phyloP scores from a whole-genome alignment of 2,797 vertebrate genomes.

The Leptoclinus maculatus region DNA sequence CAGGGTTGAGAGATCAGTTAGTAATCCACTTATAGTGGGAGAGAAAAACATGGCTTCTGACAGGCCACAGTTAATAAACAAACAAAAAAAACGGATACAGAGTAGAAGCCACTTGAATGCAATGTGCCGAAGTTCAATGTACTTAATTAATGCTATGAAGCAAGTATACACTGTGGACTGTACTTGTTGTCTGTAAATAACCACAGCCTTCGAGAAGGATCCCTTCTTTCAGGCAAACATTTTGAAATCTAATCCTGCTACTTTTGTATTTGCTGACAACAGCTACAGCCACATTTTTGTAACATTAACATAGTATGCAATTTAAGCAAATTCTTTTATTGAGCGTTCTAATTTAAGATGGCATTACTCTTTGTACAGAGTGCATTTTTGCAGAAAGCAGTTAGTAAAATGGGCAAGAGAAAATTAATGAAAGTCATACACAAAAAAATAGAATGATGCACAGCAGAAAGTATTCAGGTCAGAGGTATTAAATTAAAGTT shows the following conservation, averaged over 20 bases:
- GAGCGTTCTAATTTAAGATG: constrained; percentile 45
- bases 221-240: neutral
- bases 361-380: constrained; percentile 36
- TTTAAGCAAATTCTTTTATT: constrained; percentile 30
- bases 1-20: constrained; percentile 83
- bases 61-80: constrained; percentile 39
- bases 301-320: constrained; percentile 25
- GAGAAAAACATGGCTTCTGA: constrained; percentile 69
- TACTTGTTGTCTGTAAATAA: constrained; percentile 17
- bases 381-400: constrained; percentile 44
- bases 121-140: constrained; percentile 44
- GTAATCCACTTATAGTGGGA: constrained; percentile 74
- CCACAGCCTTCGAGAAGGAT: constrained; percentile 1
- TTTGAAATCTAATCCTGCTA: constrained; percentile 17
- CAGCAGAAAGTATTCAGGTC: constrained; percentile 52
- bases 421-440: constrained; percentile 59
- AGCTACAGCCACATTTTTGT: constrained; percentile 18
- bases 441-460: constrained; percentile 57
- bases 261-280: constrained; percentile 20
- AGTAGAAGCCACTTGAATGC: constrained; percentile 60
- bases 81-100: constrained; percentile 37
- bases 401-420: constrained; percentile 64
- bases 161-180: constrained; percentile 2
- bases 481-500: constrained; percentile 46
- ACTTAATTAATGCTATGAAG: constrained; percentile 35